Percentiles rank a stretch among this genome's conserved stretches.
These are phyloP conservation scores for Frankliniella fusca DNA, from an alignment of 2,888 invertebrate genomes.

Conservation along the genomic window DNA sequence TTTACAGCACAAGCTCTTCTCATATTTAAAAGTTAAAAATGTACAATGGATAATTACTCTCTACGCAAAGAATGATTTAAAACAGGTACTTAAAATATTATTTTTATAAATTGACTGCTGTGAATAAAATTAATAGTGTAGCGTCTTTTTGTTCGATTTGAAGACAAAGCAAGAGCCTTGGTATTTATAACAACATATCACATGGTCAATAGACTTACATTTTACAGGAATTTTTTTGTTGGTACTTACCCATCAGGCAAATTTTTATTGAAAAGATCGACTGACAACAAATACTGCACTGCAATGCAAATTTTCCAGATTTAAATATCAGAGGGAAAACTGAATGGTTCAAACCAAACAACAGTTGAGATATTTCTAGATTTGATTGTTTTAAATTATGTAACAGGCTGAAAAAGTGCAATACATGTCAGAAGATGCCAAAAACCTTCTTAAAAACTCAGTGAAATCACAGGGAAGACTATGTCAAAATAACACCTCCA, in stretches of 20 bases:
- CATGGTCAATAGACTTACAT: background rate
- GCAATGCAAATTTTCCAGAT: background rate
- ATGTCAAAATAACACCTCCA: background rate
- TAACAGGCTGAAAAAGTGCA: no score
- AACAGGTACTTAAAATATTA: conserved; percentile 1
- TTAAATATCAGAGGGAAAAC: no score
- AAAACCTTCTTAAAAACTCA: background rate
- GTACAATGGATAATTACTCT: background rate
- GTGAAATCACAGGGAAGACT: background rate
- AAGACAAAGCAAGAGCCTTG: background rate
- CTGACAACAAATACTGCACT: background rate
- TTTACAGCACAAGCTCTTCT: background rate
- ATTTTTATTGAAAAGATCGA: background rate
- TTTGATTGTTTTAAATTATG: no score
- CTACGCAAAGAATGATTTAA: background rate
- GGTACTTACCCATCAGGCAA: background rate
- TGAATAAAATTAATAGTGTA: background rate
- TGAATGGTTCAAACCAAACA: no score
- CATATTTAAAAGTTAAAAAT: background rate
- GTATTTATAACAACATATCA: background rate
- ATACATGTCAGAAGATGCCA: background rate
- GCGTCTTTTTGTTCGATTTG: no score
- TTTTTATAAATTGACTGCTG: background rate
- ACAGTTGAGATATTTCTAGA: no score
- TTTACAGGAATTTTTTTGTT: background rate